These are phyloP conservation scores for Motacilla alba DNA, from an alignment of 2,113 vertebrate species.

Conservation along the genomic window DNA sequence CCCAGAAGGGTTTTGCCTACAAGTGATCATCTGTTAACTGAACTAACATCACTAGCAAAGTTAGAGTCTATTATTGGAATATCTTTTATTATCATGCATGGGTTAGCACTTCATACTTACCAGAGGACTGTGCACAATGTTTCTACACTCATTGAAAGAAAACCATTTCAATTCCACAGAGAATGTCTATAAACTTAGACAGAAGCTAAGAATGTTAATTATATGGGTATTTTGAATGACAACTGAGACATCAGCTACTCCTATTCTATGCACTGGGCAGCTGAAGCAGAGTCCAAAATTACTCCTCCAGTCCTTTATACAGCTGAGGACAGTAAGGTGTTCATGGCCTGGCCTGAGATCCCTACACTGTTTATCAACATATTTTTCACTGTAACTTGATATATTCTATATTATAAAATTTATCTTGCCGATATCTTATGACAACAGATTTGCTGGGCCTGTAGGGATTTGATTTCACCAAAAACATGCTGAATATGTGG, in stretches of 20 bases:
- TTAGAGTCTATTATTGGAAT: neutral
- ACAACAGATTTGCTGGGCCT: neutral
- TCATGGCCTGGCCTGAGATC: neutral
- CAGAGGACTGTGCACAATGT: neutral
- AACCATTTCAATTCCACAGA: neutral
- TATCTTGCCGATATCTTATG: neutral
- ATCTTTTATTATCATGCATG: neutral
- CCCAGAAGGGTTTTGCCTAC: neutral
- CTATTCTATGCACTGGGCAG: neutral
- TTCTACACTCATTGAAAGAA: neutral
- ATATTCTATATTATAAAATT: neutral
- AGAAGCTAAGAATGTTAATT: neutral
- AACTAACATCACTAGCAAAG: neutral
- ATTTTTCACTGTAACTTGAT: neutral
- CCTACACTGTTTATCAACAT: neutral
- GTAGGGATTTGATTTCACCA: neutral
- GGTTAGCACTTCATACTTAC: neutral
- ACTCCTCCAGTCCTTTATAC: neutral
- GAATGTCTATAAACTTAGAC: neutral
- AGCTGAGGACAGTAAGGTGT: neutral
- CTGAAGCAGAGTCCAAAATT: neutral
- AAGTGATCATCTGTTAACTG: neutral
- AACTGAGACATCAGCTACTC: neutral
- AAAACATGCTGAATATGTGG: neutral
- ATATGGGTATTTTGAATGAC: neutral